Evolutionary conservation across 2,797 vertebrate genomes (phyloP).

Genomic region (Manis crassicaudata): DNA sequence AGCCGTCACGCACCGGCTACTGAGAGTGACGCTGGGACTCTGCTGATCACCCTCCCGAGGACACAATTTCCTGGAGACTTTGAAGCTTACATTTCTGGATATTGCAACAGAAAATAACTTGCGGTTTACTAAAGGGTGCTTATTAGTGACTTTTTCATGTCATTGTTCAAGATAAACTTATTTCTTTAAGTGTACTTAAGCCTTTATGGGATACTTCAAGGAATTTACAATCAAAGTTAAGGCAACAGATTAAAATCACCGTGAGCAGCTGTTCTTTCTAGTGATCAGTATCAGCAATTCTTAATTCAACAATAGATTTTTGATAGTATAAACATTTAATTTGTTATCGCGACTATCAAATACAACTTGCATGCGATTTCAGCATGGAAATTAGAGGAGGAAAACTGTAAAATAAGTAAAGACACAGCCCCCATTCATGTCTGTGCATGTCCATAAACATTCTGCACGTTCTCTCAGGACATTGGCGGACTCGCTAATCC

Average conservation of each 20-base stretch:
- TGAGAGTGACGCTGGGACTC: slow-evolving; percentile 55
- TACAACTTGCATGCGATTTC: not conserved
- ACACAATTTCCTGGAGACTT: slow-evolving; percentile 34
- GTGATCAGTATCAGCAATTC: not conserved
- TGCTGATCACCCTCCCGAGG: slow-evolving; percentile 56
- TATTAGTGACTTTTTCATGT: not conserved
- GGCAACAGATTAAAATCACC: not conserved
- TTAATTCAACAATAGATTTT: not conserved
- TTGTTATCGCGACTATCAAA: not conserved
- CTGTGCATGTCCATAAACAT: not conserved
- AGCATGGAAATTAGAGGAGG: not conserved
- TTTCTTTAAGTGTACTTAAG: not conserved
- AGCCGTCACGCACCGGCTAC: slow-evolving; percentile 52
- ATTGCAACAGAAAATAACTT: not conserved
- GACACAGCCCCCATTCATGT: not conserved
- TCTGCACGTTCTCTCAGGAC: no score
- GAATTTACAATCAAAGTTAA: not conserved
- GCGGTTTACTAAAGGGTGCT: not conserved
- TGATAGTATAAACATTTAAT: not conserved
- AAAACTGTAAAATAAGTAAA: not conserved
- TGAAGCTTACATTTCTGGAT: not conserved
- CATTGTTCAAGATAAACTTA: not conserved
- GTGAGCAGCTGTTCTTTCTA: not conserved
- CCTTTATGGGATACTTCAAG: not conserved
- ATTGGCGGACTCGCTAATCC: not conserved